Evolutionary conservation across 2,888 invertebrate species (phyloP).

Genomic region (Rosalia funebris): DNA sequence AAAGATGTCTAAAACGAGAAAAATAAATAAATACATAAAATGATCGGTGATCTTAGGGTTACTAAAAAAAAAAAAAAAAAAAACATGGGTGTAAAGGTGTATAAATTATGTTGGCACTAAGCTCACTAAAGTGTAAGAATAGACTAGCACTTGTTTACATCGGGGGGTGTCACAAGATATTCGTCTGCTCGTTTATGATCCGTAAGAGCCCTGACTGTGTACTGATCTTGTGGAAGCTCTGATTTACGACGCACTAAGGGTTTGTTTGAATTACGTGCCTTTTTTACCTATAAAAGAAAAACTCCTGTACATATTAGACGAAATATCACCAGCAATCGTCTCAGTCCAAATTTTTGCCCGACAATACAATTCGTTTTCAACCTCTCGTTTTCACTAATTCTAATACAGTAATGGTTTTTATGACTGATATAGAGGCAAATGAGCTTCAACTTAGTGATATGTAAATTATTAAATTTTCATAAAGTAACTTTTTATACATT

Average conservation of each 20-base stretch:
- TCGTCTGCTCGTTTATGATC: slow-evolving; percentile 94
- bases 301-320: slow-evolving; percentile 15
- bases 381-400: not conserved
- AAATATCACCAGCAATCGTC: too few relatives aligned
- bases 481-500: not conserved
- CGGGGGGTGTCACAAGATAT: slow-evolving; percentile 85
- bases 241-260: slow-evolving; percentile 93
- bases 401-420: not conserved
- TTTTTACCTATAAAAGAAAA: slow-evolving; percentile 65
- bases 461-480: too few relatives aligned
- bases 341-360: not conserved
- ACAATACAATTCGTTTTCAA: not conserved
- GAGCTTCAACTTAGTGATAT: slow-evolving; percentile 10
- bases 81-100: slow-evolving; percentile 21
- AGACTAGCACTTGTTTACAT: slow-evolving; percentile 88
- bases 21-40: slow-evolving; percentile 19
- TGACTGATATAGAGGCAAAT: not conserved
- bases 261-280: slow-evolving; percentile 80
- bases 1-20: slow-evolving; percentile 15
- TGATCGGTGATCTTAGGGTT: slow-evolving; percentile 19
- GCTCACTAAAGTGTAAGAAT: slow-evolving; percentile 54
- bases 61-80: not conserved
- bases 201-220: slow-evolving; percentile 89
- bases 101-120: slow-evolving; percentile 57
- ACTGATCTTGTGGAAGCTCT: slow-evolving; percentile 93